phyloP scores from a whole-genome alignment of 92 coral and sea anemone species.

The Pocillopora meandrina region DNA sequence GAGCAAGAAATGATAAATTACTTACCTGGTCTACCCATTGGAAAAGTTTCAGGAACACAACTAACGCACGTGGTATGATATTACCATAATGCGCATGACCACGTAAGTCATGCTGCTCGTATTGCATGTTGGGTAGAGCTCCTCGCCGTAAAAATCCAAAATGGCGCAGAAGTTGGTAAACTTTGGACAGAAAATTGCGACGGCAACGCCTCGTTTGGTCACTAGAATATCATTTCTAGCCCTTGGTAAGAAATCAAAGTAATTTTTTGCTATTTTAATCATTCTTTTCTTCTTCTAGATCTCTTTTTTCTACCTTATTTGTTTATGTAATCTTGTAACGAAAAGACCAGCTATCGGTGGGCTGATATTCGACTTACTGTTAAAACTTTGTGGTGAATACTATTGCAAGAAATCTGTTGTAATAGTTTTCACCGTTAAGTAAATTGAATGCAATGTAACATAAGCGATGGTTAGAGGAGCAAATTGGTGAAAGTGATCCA shows the following conservation, averaged over 20 bases:
- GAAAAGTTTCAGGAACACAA: slow-evolving; percentile 26
- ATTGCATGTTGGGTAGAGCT: slow-evolving; percentile 60
- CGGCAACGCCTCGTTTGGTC: slow-evolving; percentile 83
- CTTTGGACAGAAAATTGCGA: slow-evolving; percentile 74
- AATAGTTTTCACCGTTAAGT: too few relatives aligned
- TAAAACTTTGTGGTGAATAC: background rate
- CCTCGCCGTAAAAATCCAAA: slow-evolving; percentile 72
- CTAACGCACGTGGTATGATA: slow-evolving; percentile 73
- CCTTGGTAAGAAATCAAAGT: slow-evolving; percentile 60
- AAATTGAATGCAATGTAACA: too few relatives aligned
- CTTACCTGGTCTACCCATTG: slow-evolving; percentile 98
- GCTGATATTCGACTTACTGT: slow-evolving; percentile 11
- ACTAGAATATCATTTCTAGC: slow-evolving; percentile 86
- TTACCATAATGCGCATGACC: slow-evolving; percentile 70
- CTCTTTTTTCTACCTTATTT: background rate
- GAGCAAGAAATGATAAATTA: background rate
- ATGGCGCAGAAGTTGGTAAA: slow-evolving; percentile 95
- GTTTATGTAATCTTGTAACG: background rate
- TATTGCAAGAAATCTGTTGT: background rate
- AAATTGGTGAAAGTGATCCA: background rate
- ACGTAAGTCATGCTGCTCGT: background rate
- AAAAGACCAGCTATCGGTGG: background rate
- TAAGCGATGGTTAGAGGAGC: background rate
- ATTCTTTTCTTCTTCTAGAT: too few relatives aligned
- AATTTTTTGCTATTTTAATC: background rate